A percentile compares a stretch with the other conserved stretches of the same genome.
Evolutionary conservation across 2,888 invertebrate genomes (phyloP).

Genomic region (Entomobrya proxima): DNA sequence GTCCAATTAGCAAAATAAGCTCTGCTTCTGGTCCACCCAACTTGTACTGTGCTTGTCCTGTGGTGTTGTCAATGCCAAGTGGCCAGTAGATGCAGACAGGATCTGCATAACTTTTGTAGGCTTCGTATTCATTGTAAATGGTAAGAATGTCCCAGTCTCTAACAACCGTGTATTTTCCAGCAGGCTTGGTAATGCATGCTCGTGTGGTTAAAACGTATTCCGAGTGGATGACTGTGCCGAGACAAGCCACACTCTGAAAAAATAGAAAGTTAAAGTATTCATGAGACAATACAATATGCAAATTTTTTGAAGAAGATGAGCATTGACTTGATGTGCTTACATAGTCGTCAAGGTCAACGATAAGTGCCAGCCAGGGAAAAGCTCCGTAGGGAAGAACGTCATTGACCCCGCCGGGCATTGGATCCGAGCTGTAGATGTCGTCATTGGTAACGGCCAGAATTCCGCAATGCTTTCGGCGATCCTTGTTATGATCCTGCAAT

Average conservation of each 20-base stretch:
- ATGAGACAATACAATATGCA: neutral
- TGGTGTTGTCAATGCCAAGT: conserved; percentile 42
- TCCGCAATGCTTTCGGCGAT: conserved; percentile 66
- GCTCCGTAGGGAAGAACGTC: conserved; percentile 64
- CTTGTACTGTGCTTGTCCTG: neutral
- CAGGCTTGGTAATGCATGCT: conserved; percentile 63
- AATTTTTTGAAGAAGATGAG: neutral
- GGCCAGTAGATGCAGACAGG: conserved; percentile 67
- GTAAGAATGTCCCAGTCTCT: conserved; percentile 71
- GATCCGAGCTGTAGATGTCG: conserved; percentile 58
- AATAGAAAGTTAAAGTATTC: conserved; percentile 1
- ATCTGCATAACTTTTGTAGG: conserved; percentile 69
- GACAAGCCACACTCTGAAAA: conserved; percentile 66
- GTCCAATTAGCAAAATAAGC: neutral
- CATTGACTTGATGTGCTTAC: too few species aligned
- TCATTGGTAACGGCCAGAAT: conserved; percentile 66
- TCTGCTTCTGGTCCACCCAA: neutral
- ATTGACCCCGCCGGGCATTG: conserved; percentile 37
- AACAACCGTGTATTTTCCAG: conserved; percentile 59
- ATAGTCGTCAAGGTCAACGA: conserved; percentile 67
- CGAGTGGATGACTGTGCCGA: conserved; percentile 58
- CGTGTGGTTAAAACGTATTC: conserved; percentile 54
- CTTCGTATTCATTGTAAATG: conserved; percentile 70
- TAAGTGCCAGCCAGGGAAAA: conserved; percentile 66
- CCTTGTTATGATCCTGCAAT: conserved; percentile 57